These are phyloP conservation scores for Podotricha telesiphe DNA, from an alignment of 2,888 invertebrate genomes.

Conservation along the genomic window DNA sequence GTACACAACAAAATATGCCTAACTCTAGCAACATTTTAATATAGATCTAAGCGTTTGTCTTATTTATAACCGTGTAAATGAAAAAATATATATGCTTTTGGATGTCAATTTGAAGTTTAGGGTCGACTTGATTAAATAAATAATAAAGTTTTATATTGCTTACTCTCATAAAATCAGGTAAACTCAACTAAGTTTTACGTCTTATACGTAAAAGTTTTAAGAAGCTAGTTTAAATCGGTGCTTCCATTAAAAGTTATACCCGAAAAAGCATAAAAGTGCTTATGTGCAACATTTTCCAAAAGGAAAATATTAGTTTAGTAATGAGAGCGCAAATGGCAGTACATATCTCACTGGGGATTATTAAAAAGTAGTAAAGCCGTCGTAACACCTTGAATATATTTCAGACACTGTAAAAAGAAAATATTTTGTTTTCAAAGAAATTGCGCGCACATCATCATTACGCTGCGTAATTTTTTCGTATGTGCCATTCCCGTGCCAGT, in stretches of 20 bases:
- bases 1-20: too few species aligned
- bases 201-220: constrained; percentile 45
- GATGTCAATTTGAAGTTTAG: background rate
- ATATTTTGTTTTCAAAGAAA: constrained; percentile 79
- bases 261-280: constrained; percentile 43
- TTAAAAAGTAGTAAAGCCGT: constrained; percentile 60
- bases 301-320: constrained; percentile 47
- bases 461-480: constrained; percentile 81
- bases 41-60: background rate
- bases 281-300: constrained; percentile 34
- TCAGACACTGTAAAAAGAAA: constrained; percentile 77
- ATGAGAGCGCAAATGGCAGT: constrained; percentile 44
- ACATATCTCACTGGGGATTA: constrained; percentile 39
- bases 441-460: constrained; percentile 83
- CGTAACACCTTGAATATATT: constrained; percentile 65
- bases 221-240: constrained; percentile 46
- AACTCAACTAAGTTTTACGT: constrained; percentile 42
- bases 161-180: constrained; percentile 32
- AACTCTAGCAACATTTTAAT: too few species aligned
- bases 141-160: constrained; percentile 41
- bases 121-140: constrained; percentile 25
- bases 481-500: constrained; percentile 80
- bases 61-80: background rate
- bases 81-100: constrained; percentile 6
- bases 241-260: constrained; percentile 47